These are phyloP conservation scores for Hucho hucho DNA, from an alignment of 2,113 vertebrate genomes.

Conservation along the genomic window DNA sequence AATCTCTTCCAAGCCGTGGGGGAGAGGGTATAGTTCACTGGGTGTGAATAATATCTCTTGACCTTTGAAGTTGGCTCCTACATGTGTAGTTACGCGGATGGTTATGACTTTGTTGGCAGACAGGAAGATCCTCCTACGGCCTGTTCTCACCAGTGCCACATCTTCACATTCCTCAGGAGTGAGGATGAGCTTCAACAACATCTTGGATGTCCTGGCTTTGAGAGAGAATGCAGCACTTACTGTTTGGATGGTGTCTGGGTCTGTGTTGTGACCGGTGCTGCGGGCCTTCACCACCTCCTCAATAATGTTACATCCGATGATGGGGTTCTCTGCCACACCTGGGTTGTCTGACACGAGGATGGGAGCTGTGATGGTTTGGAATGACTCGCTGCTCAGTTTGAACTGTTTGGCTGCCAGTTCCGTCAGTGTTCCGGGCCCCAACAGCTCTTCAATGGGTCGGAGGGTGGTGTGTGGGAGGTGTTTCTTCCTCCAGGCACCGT, in stretches of 20 bases:
- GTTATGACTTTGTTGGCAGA: conserved; percentile 3
- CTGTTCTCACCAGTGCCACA: background rate
- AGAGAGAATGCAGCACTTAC: background rate
- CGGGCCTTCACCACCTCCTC: background rate
- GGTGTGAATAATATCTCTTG: too few relatives aligned
- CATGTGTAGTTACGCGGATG: background rate
- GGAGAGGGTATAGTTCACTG: too few relatives aligned
- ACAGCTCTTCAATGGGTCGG: background rate
- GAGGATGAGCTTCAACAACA: background rate
- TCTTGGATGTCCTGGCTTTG: background rate
- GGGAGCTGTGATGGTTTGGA: too few relatives aligned
- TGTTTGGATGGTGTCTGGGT: background rate
- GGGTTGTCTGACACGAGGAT: too few relatives aligned
- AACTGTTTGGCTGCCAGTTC: conserved; percentile 8
- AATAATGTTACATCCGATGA: background rate
- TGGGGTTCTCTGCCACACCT: background rate
- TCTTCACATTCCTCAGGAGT: too few relatives aligned
- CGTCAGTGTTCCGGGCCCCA: background rate
- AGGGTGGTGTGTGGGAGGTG: background rate
- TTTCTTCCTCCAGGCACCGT: background rate
- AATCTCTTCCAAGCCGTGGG: too few relatives aligned
- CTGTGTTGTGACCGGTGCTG: too few relatives aligned
- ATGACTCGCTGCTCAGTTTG: background rate
- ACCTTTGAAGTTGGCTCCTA: background rate
- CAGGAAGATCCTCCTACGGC: background rate